Evolutionary conservation across 2,797 vertebrate species (phyloP).

Genomic region (Neoniphon sammara): DNA sequence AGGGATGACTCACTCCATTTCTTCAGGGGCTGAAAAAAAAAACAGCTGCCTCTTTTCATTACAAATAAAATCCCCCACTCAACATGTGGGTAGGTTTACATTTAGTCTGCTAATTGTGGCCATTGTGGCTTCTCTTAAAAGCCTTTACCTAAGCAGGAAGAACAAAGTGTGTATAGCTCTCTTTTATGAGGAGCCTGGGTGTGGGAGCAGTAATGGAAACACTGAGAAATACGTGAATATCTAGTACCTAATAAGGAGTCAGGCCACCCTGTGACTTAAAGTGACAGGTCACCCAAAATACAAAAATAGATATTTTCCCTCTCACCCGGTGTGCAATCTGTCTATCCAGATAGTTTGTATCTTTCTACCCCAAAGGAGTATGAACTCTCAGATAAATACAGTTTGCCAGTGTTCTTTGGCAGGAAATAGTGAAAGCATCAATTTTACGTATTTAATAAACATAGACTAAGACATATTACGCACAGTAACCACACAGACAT

Average conservation of each 20-base stretch:
- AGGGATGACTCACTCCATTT: slow-evolving; percentile 69
- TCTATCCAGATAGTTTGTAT: too few species aligned
- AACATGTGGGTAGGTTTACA: slow-evolving; percentile 55
- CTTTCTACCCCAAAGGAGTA: too few species aligned
- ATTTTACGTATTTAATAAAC: too few species aligned
- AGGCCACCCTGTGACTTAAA: not conserved
- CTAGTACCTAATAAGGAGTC: slow-evolving; percentile 44
- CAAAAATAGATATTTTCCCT: too few species aligned
- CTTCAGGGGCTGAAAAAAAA: slow-evolving; percentile 37
- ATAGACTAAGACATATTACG: too few species aligned
- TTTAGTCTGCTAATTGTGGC: slow-evolving; percentile 67
- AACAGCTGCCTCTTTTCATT: slow-evolving; percentile 76
- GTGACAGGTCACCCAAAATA: too few species aligned
- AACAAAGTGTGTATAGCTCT: slow-evolving; percentile 59
- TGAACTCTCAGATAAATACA: too few species aligned
- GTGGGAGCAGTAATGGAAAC: slow-evolving; percentile 58
- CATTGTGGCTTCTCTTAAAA: slow-evolving; percentile 68
- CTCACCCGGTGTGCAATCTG: too few species aligned
- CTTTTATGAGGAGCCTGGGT: slow-evolving; percentile 30
- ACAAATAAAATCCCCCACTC: slow-evolving; percentile 60
- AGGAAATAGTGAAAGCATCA: too few species aligned
- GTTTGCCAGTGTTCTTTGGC: too few species aligned
- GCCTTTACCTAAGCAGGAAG: slow-evolving; percentile 58
- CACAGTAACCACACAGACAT: too few species aligned
- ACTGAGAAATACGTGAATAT: slow-evolving; percentile 50